These are phyloP conservation scores for Astropecten irregularis DNA, from an alignment of 53 echinoderm and acorn worm genomes.

Conservation along the genomic window DNA sequence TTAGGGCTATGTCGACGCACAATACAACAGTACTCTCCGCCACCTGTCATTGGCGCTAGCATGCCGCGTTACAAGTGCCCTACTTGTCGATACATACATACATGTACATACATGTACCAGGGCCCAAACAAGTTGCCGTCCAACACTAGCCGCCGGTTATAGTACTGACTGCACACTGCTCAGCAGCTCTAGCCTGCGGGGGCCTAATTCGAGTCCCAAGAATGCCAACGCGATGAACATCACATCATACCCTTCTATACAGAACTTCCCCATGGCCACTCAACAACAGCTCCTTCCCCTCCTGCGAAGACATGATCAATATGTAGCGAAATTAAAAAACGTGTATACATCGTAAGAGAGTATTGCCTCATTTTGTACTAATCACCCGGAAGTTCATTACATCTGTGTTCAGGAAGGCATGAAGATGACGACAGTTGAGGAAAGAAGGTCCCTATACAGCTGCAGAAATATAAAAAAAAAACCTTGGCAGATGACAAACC, in stretches of 20 bases:
- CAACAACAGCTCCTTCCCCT: too few species aligned
- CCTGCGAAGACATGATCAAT: too few species aligned
- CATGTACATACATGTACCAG: background rate
- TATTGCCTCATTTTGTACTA: slow-evolving; percentile 6
- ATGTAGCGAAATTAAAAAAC: slow-evolving; percentile 23
- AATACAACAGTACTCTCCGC: slow-evolving; percentile 21
- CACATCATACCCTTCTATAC: too few species aligned
- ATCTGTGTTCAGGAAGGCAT: too few species aligned
- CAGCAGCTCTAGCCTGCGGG: too few species aligned
- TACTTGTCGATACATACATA: slow-evolving; percentile 55
- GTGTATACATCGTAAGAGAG: background rate
- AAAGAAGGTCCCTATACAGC: background rate
- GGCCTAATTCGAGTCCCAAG: too few species aligned
- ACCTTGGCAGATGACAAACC: too few species aligned
- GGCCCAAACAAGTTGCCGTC: slow-evolving; percentile 16
- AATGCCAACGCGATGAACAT: too few species aligned
- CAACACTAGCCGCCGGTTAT: too few species aligned
- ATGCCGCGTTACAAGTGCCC: slow-evolving; percentile 52
- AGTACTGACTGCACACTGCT: too few species aligned
- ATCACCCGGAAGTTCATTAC: slow-evolving; percentile 26
- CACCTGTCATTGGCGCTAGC: slow-evolving; percentile 29
- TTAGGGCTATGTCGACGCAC: slow-evolving; percentile 7
- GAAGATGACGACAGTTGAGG: background rate
- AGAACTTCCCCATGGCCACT: too few species aligned
- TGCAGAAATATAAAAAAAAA: too few species aligned